Conservation (phyloP, 2,888 invertebrate genomes). For the Hyalella azteca region DNA sequence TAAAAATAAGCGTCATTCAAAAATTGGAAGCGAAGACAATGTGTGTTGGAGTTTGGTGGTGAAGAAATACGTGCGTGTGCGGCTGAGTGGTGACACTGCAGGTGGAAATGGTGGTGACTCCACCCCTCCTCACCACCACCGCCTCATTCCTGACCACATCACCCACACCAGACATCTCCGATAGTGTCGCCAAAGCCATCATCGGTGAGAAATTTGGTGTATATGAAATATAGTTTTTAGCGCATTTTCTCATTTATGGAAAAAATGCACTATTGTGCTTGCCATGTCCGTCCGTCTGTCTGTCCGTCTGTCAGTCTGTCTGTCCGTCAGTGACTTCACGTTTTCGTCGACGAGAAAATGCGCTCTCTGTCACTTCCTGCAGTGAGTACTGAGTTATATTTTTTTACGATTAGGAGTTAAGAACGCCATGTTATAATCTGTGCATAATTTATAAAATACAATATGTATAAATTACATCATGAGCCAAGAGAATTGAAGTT, state of each 20-base stretch:
- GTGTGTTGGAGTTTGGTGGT: no score
- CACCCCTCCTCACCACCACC: constrained; percentile 5
- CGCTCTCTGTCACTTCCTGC: background rate
- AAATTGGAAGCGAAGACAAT: no score
- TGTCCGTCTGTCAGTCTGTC: background rate
- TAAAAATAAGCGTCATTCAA: no score
- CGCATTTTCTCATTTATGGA: background rate
- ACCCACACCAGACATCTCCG: background rate
- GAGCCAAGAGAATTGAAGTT: no score
- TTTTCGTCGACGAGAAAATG: background rate
- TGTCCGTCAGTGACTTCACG: background rate
- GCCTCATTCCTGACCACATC: background rate
- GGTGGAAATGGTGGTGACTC: constrained; percentile 19
- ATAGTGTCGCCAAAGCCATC: background rate
- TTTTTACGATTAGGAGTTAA: no score
- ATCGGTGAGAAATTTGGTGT: background rate
- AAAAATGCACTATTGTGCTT: background rate
- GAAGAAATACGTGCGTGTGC: no score
- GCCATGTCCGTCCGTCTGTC: background rate
- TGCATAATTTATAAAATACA: no score
- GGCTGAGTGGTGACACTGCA: background rate
- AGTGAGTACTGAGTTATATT: background rate
- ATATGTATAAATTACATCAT: no score
- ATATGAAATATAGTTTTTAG: background rate
- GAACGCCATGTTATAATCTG: no score